Conservation (phyloP, 2,113 vertebrate species). For the Arvicanthis niloticus region DNA sequence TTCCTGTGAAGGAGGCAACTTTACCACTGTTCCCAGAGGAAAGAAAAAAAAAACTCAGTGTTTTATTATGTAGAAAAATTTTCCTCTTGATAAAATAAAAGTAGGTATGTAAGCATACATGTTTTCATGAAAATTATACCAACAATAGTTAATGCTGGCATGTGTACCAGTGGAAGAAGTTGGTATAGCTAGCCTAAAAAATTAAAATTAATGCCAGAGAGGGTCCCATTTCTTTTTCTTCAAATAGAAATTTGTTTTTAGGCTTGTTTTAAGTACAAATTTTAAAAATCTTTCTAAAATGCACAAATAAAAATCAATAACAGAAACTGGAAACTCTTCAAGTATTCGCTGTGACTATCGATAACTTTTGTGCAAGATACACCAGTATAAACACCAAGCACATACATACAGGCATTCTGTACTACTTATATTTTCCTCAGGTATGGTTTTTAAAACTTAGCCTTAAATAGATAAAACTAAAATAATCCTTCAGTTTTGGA, state of each 20-base stretch:
- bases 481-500: constrained; percentile 30
- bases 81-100: constrained; percentile 31
- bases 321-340: neutral
- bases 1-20: neutral
- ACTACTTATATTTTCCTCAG: neutral
- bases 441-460: neutral
- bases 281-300: neutral
- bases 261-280: constrained; percentile 1
- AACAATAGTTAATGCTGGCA: neutral
- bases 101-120: neutral
- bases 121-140: neutral
- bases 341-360: neutral
- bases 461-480: neutral
- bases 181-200: neutral
- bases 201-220: constrained; percentile 3
- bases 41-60: neutral
- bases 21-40: neutral
- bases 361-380: neutral
- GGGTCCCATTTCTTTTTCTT: neutral
- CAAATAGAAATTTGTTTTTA: constrained; percentile 19
- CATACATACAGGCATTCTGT: neutral
- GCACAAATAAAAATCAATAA: neutral
- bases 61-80: neutral
- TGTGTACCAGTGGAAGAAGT: neutral
- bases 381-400: neutral